Conservation (phyloP, 2,113 vertebrate genomes). For the Halcyon malimbica region DNA sequence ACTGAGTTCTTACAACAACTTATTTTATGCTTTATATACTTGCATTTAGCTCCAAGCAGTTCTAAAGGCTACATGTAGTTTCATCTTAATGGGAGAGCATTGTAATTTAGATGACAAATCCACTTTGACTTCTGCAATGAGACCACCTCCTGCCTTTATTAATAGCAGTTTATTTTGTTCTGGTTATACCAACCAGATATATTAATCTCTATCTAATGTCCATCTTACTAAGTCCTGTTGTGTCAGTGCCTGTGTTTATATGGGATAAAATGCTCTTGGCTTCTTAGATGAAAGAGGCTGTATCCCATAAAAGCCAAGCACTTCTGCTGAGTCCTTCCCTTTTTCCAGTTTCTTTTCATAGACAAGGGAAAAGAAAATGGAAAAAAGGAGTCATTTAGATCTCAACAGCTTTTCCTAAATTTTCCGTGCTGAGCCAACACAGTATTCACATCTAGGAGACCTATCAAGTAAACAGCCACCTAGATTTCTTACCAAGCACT, state of each 20-base stretch:
- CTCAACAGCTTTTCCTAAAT: background rate
- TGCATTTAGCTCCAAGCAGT: background rate
- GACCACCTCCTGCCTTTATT: background rate
- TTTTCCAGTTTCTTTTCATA: background rate
- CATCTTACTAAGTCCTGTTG: background rate
- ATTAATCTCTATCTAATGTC: background rate
- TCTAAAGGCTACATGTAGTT: background rate
- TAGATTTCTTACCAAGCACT: background rate
- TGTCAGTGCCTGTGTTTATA: background rate
- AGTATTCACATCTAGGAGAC: background rate
- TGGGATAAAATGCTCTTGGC: background rate
- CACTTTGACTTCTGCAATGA: background rate
- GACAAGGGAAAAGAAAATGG: background rate
- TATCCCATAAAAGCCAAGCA: background rate
- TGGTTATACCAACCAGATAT: background rate
- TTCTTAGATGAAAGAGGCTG: background rate
- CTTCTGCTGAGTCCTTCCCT: background rate
- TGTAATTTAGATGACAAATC: background rate
- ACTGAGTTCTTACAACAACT: background rate
- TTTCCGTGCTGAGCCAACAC: background rate
- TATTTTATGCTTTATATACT: background rate
- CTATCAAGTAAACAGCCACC: background rate
- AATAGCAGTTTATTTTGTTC: background rate
- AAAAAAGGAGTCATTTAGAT: background rate
- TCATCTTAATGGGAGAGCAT: background rate